phyloP scores from a whole-genome alignment of 2,113 vertebrate genomes.

The Scomber colias region DNA sequence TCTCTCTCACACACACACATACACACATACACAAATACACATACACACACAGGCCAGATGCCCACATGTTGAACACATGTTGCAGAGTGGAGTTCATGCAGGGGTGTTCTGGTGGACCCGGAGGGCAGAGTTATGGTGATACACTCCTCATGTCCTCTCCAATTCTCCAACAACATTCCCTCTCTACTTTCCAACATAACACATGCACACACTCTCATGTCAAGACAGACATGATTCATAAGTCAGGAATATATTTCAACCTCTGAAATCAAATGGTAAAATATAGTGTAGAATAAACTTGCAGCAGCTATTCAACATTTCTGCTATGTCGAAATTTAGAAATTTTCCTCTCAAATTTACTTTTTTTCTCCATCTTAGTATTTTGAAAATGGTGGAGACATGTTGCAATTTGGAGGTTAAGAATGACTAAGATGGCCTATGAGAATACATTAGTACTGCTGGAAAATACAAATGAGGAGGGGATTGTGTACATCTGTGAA shows the following conservation, averaged over 20 bases:
- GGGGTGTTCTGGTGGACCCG: constrained; percentile 67
- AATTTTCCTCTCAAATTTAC: neutral
- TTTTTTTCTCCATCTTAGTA: neutral
- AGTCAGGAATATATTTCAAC: neutral
- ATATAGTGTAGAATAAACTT: neutral
- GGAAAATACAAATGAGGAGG: neutral
- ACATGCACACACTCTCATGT: constrained; percentile 9
- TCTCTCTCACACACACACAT: neutral
- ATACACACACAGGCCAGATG: constrained; percentile 43
- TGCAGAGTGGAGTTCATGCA: constrained; percentile 70
- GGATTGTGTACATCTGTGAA: neutral
- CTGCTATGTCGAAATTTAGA: neutral
- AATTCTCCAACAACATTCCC: constrained; percentile 41
- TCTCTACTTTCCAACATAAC: constrained; percentile 22
- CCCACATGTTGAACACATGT: constrained; percentile 82
- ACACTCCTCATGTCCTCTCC: constrained; percentile 41
- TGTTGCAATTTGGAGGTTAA: neutral
- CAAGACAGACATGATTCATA: neutral
- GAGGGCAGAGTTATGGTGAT: constrained; percentile 62
- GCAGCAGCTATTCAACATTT: neutral
- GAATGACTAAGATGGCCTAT: neutral
- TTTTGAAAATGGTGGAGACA: neutral
- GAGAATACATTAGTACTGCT: neutral
- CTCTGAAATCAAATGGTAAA: neutral
- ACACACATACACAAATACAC: constrained; percentile 7